Evolutionary conservation across 2,797 vertebrate genomes (phyloP), one percentile per base, ranked within the genome.

Genomic region (Phrynocephalus guinanensis): DNA sequence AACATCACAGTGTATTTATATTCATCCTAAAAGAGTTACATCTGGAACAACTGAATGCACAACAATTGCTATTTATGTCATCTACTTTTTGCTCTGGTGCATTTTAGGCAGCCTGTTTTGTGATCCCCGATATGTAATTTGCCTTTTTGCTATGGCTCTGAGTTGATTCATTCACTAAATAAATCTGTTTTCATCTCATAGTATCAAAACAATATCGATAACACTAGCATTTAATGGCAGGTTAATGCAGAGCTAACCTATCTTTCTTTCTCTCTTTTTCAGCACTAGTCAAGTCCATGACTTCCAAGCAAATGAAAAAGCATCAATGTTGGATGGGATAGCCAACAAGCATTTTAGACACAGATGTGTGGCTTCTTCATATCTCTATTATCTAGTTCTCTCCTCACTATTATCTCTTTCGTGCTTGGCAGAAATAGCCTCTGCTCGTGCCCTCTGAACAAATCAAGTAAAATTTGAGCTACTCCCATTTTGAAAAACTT

Each of bases 171-270:
- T 44, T n/a, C 30, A 11, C 48, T 72, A 30, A 83, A 83, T 30
- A 50, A 56, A 83, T 56, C n/a, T 56, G 28, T 52, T 83, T 48
- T 83, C 82, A 30, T 71, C 38, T 83, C 22, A 83, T 52, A 72
- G 33, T 56, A 71, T 68, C 3, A 33, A 13, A 48, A 83, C 30
- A 83, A 33, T 72, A 33, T 44, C 22, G 22, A 56, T 72, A 56
- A 56, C 44, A 76, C 44, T 8, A 48, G 48, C 52, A 24, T 24
- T 71, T 24, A 9, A 2, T 60, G n/a, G 26, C 28, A 24, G 70
- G 16, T n/a, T 72, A n/a, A 28, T 83, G 70, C 16, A 33, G n/a
- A 50, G 72, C 70, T 50, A 24, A 56, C 5, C n/a, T 30, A 44
- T 24, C 50, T 63, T 63, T 79, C 24, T 50, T 52, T 77, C 26